Evolutionary conservation across 2,888 invertebrate genomes (phyloP), one percentile per base, ranked within the genome.

Genomic region (Lapara coniferarum): DNA sequence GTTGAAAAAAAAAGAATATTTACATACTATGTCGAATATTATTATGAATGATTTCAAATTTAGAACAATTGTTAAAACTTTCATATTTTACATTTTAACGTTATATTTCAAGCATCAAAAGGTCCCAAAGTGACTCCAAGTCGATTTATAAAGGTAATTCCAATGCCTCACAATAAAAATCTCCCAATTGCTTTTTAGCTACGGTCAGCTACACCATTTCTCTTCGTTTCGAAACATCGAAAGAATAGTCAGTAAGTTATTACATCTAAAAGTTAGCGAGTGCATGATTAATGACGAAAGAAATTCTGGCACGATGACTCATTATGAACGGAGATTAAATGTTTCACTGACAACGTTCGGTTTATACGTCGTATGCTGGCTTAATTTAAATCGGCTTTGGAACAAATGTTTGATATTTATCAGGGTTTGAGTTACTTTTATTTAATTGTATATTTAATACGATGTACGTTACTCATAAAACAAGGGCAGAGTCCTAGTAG

Each of bases 251-350:
- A 55, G 55, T 49, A 63, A 63, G 46, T 63, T 63, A 63, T 63
- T 49, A 63, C 30, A 57, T 57, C 14, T 63, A 49, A 63, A 63
- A 49, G 46, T 63, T 46, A 63, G 63, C 19, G 63, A 63, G 63
- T 46, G 49, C 13, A 46, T 63, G 63, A 63, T 63, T 63, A 63
- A 63, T 63, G 63, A 63, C 63, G 19, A 46, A 46, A 63, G 46
- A 63, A 13, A 63, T 63, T 49, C 63, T 49, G 49, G 46, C 16
- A 16, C 63, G 63, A 63, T 63, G 63, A 63, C 63, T 63, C 63
- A 63, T 46, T 55, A 46, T 19, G 57, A 57, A 57, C 30, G 13
- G 46, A 46, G 63, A 63, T 63, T 63, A 63, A 63, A 49, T 30
- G 8, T 58, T 13, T 57, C 44, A 59, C n/a, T 49, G 63, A 63